phyloP scores from a whole-genome alignment of 2,888 invertebrate genomes.

The Leucophora obtusa region DNA sequence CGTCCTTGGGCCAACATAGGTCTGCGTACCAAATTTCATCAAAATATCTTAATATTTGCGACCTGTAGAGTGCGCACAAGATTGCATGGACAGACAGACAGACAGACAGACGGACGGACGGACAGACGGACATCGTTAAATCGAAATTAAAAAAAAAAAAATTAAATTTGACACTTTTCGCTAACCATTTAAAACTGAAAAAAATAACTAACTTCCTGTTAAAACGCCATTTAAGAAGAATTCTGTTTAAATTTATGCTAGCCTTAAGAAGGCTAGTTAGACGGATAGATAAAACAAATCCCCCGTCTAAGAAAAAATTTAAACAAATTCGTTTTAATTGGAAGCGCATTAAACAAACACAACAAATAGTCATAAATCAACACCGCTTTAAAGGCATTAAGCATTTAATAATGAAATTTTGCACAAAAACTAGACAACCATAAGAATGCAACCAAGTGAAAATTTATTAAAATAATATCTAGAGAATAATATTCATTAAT shows the following conservation, averaged over 20 bases:
- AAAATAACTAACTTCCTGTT: slow-evolving; percentile 16
- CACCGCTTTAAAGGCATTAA: slow-evolving; percentile 44
- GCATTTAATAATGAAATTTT: slow-evolving; percentile 51
- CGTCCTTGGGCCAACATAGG: too few species aligned
- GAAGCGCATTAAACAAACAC: slow-evolving; percentile 47
- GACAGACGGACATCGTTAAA: too few species aligned
- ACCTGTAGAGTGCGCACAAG: too few species aligned
- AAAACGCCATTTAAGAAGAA: background rate
- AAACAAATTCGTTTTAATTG: slow-evolving; percentile 52
- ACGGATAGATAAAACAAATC: background rate
- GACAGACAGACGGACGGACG: too few species aligned
- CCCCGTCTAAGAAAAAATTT: slow-evolving; percentile 5
- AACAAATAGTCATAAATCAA: slow-evolving; percentile 53
- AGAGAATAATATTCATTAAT: background rate
- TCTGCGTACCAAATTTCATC: too few species aligned
- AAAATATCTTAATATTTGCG: too few species aligned
- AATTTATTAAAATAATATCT: slow-evolving; percentile 37
- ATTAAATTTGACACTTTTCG: too few species aligned
- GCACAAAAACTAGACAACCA: slow-evolving; percentile 54
- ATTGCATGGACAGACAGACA: too few species aligned
- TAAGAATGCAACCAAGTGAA: slow-evolving; percentile 60
- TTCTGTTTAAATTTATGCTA: background rate
- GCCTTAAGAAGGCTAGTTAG: background rate
- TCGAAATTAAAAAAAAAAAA: too few species aligned
- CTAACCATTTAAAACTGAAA: too few species aligned